Base-by-base conservation (phyloP, 2,797 vertebrate species). In the Anabacerthia variegaticeps region DNA sequence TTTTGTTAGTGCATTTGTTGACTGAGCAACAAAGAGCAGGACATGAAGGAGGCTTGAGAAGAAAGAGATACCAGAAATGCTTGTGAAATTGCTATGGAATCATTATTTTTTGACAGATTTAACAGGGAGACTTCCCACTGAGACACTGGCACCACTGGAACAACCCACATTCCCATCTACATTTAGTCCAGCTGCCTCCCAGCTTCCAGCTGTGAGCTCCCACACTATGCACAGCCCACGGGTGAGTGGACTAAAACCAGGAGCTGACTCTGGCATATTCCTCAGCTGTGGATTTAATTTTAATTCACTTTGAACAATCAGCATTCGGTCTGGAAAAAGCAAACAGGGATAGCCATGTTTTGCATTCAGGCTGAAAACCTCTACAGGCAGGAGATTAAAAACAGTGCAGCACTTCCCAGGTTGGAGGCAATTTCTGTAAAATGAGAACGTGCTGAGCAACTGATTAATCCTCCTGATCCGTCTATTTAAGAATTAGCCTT, bases 391-490 rank as follows among this genome's bases (percentile, higher is more conserved):
- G 72, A 85, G 92, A 86, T 79, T 41, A 66, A 78, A 85, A 93
- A 48, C 78, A 69, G 44, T 8, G 75, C 63, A 63, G 79, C n/a
- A 48, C 63, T 90, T 79, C 48, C 82, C 83, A 85, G 85, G 71
- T 78, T 72, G 63, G 67, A 87, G 67, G 82, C 75, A 63, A 87
- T 77, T 89, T 91, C 23, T 93, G 69, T 59, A 65, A 89, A 91
- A 87, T 9, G 43, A 87, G 82, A 87, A 74, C 74, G 28, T 36
- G 59, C 82, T 44, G 78, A 86, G 82, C 61, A 84, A 67, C 69
- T 73, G 78, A 74, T 85, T 84, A 89, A 93, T 78, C 82, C 88
- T 74, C 69, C 81, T 84, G 66, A 94, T 94, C 80, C 16, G 2
- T 61, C 76, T 41, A 46, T 83, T 88, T 79, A 66, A 15, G 62